phyloP scores from a whole-genome alignment of 2,888 invertebrate species.

The Phrixothrix hirtus region DNA sequence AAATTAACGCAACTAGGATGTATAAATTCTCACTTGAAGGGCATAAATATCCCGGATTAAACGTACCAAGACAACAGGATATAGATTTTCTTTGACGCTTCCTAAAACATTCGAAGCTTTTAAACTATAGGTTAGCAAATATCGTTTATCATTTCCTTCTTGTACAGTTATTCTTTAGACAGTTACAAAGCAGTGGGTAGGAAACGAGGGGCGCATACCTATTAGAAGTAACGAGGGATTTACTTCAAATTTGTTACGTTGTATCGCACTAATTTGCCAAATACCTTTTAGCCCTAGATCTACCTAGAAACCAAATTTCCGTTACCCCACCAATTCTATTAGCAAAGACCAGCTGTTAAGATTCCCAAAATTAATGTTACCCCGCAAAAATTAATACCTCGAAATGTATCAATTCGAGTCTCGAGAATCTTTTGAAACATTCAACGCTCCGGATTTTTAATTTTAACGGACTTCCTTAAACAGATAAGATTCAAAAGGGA shows the following conservation, averaged over 20 bases:
- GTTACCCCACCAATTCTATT: conserved; percentile 34
- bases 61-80: too few relatives aligned
- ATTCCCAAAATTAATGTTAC: conserved; percentile 36
- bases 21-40: too few relatives aligned
- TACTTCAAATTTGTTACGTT: conserved; percentile 32
- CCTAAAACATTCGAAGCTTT: conserved; percentile 1
- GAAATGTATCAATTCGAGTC: background rate
- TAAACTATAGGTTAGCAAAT: background rate
- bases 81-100: too few relatives aligned
- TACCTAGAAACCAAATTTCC: conserved; percentile 35
- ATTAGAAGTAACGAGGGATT: conserved; percentile 33
- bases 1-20: too few relatives aligned
- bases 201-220: conserved; percentile 24
- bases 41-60: too few relatives aligned
- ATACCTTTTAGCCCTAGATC: conserved; percentile 32
- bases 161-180: conserved; percentile 20
- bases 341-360: conserved; percentile 34
- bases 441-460: conserved; percentile 6
- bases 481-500: conserved; percentile 24
- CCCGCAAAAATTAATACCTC: too few relatives aligned
- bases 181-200: conserved; percentile 25
- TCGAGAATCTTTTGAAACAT: background rate
- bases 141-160: conserved; percentile 17
- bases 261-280: conserved; percentile 35
- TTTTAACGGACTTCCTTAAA: conserved; percentile 18